Conservation (phyloP, 2,888 invertebrate species). For the Scaptodrosophila latifasciaeformis region DNA sequence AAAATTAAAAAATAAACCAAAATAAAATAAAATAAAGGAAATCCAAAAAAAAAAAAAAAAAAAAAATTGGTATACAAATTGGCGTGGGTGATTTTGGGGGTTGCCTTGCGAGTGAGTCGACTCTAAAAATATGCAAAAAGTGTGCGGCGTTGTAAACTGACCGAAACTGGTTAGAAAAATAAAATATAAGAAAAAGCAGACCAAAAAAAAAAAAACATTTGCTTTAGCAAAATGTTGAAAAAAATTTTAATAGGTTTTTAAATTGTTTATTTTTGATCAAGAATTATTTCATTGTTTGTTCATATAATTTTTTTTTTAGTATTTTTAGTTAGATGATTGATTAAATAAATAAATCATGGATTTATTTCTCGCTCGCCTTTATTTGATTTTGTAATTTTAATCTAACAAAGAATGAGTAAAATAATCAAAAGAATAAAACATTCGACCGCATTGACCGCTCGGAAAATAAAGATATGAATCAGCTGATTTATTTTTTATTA, state of each 20-base stretch:
- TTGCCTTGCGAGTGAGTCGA: neutral
- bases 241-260: no score
- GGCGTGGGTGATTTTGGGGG: no score
- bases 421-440: no score
- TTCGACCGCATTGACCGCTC: conserved; percentile 63
- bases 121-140: conserved; percentile 50
- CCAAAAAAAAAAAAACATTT: no score
- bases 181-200: no score
- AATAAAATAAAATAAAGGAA: no score
- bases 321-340: conserved; percentile 6
- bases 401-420: no score
- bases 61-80: no score
- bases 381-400: conserved; percentile 1
- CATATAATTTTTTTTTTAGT: neutral
- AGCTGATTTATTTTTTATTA: no score
- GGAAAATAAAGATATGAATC: neutral
- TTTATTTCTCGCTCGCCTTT: conserved; percentile 2
- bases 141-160: conserved; percentile 51
- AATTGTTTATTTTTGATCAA: conserved; percentile 10
- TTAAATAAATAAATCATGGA: conserved; percentile 6
- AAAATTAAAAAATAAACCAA: no score
- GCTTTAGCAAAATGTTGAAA: no score
- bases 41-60: no score
- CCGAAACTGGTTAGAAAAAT: conserved; percentile 62
- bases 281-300: neutral